Evolutionary conservation across 1,140 invertebrate genomes (phyloP).

Genomic region (Drosophila hydei): DNA sequence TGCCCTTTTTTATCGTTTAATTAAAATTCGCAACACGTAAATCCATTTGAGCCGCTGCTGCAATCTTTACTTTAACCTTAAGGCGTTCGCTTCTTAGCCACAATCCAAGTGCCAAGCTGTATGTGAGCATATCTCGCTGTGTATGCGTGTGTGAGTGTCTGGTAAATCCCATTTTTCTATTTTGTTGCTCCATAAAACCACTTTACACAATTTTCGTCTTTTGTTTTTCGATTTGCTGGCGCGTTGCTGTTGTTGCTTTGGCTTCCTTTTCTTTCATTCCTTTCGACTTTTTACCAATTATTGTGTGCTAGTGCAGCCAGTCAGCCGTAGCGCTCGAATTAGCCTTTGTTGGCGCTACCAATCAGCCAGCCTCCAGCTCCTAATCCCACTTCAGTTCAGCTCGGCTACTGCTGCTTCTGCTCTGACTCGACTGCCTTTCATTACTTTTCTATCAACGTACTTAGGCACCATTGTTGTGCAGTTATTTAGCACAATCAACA

Average conservation of each 20-base stretch:
- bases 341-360: slow-evolving; percentile 80
- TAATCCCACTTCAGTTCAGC: slow-evolving; percentile 4
- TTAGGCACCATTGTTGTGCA: slow-evolving; percentile 79
- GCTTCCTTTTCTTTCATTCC: slow-evolving; percentile 6
- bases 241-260: slow-evolving; percentile 31
- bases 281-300: slow-evolving; percentile 79
- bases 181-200: slow-evolving; percentile 81
- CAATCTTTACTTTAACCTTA: slow-evolving; percentile 83
- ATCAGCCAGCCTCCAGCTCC: slow-evolving; percentile 55
- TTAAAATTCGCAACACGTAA: slow-evolving; percentile 83
- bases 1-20: slow-evolving; percentile 79
- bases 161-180: slow-evolving; percentile 82
- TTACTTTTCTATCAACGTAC: slow-evolving; percentile 82
- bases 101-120: slow-evolving; percentile 45
- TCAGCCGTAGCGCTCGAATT: slow-evolving; percentile 62
- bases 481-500: slow-evolving; percentile 82
- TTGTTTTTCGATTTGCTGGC: slow-evolving; percentile 78
- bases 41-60: slow-evolving; percentile 82
- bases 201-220: slow-evolving; percentile 82
- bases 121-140: slow-evolving; percentile 20
- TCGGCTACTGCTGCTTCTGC: neutral
- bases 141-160: slow-evolving; percentile 51
- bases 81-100: slow-evolving; percentile 58
- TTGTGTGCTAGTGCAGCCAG: slow-evolving; percentile 68
- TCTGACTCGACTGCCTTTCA: slow-evolving; percentile 59